phyloP scores from a whole-genome alignment of 2,888 invertebrate genomes.

The Papilio protenor region DNA sequence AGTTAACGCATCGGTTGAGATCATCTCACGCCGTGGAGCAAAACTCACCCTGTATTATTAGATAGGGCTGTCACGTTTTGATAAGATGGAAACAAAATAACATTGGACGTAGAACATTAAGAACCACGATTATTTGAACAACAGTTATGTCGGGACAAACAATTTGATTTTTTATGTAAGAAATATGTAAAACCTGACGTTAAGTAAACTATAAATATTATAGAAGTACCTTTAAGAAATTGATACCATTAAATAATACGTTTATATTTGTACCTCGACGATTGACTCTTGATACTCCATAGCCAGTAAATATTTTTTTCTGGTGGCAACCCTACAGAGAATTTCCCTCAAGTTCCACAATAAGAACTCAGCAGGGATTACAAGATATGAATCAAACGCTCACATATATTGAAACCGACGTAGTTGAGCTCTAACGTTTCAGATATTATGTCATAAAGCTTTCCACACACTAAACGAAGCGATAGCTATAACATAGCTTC shows the following conservation, averaged over 20 bases:
- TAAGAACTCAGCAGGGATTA: constrained; percentile 71
- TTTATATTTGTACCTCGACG: no score
- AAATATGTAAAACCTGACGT: no score
- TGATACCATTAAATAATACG: no score
- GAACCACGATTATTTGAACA: constrained; percentile 33
- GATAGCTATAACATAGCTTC: neutral
- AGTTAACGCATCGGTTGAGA: constrained; percentile 63
- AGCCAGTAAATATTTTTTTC: no score
- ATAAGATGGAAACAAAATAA: neutral
- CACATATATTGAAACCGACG: constrained; percentile 66
- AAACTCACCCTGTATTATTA: constrained; percentile 46
- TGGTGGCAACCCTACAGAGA: constrained; percentile 45
- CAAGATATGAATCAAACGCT: constrained; percentile 76
- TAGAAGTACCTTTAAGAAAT: no score
- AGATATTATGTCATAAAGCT: constrained; percentile 19
- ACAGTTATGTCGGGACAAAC: no score
- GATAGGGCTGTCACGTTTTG: constrained; percentile 14
- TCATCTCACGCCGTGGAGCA: constrained; percentile 62
- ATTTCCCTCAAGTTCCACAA: constrained; percentile 53
- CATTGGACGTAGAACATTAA: neutral
- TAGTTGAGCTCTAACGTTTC: constrained; percentile 2
- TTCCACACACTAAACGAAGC: neutral
- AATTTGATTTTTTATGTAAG: no score
- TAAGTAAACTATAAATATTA: no score
- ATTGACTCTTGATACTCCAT: no score